Base-by-base conservation (phyloP, 2,113 vertebrate species). In the Nibea coibor region DNA sequence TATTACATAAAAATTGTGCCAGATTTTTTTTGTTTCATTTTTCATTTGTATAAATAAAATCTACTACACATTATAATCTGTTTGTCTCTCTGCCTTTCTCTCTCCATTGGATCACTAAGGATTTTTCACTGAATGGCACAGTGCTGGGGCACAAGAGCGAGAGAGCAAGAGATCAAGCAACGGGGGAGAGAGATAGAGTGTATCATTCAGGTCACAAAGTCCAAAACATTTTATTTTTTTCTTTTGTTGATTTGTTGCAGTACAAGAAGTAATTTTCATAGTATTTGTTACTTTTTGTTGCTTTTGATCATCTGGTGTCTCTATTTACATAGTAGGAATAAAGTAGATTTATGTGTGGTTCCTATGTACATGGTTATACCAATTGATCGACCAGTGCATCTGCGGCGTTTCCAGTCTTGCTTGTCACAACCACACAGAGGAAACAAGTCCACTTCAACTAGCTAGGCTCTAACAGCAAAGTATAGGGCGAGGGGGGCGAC, bases 321-420 rank as follows among this genome's bases (percentile, higher is more conserved):
- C 88, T 96, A 95, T 96, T 93, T 96, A 96, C 95, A 96, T 82
- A 78, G 90, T 92, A 94, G 85, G 90, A 94, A 92, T 94, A 94
- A 93, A 94, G 93, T 93, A 88, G 90, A 92, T 91, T 94, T 80
- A 86, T 82, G 89, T 89, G 90, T 91, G 87, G 89, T 75, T 93
- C 83, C 53, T 95, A 95, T 95, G 86, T 95, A 95, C 95, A 95
- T 50, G 22, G 71, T 91, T 90, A 78, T 84, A 92, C 88, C 93
- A 86, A 89, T 75, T 80, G 75, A 69, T 80, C 10, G 73, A 82
- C 86, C 72, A 67, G 86, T 89, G 84, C 19, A 65, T 78, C 77
- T 71, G 87, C 45, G 82, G 86, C 75, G 19, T 88, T 84, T 86
- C 86, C 76, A 92, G 91, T 93, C 88, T 83, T 69, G 64, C 72